Conservation (phyloP, 2,113 vertebrate species). For the Ptilorrhoa leucosticta region DNA sequence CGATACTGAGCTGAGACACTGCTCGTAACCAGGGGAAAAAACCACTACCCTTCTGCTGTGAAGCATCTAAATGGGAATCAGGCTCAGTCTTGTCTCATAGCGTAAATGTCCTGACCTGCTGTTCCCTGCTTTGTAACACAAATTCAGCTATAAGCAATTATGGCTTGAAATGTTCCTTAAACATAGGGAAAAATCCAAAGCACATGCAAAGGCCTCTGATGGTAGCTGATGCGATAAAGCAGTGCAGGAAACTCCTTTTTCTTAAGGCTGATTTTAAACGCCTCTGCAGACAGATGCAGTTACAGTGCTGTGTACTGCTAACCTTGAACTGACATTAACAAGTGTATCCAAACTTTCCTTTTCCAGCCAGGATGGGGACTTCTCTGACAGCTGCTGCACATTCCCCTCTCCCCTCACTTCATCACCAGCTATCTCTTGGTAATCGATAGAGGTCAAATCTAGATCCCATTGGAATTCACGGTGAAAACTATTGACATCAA, state of each 20-base stretch:
- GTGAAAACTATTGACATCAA: slow-evolving; percentile 24
- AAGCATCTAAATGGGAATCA: slow-evolving; percentile 34
- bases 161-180: slow-evolving; percentile 45
- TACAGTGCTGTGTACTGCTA: slow-evolving; percentile 1
- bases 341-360: not conserved
- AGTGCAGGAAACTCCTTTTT: slow-evolving; percentile 28
- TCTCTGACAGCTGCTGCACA: not conserved
- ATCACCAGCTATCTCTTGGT: not conserved
- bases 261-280: slow-evolving; percentile 24
- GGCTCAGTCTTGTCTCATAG: not conserved
- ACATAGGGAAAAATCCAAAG: slow-evolving; percentile 23
- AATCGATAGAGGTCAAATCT: not conserved
- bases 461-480: not conserved
- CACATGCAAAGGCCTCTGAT: slow-evolving; percentile 6
- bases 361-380: not conserved
- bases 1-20: not conserved
- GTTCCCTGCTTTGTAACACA: slow-evolving; percentile 43
- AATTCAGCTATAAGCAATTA: slow-evolving; percentile 58
- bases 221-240: not conserved
- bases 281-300: slow-evolving; percentile 20
- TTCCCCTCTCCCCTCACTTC: not conserved
- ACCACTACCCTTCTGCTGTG: slow-evolving; percentile 1
- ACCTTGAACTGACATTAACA: slow-evolving; percentile 59
- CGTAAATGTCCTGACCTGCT: slow-evolving; percentile 29
- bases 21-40: slow-evolving; percentile 7